These are phyloP conservation scores for Eupithecia abbreviata DNA, from an alignment of 2,888 invertebrate species.

Conservation along the genomic window DNA sequence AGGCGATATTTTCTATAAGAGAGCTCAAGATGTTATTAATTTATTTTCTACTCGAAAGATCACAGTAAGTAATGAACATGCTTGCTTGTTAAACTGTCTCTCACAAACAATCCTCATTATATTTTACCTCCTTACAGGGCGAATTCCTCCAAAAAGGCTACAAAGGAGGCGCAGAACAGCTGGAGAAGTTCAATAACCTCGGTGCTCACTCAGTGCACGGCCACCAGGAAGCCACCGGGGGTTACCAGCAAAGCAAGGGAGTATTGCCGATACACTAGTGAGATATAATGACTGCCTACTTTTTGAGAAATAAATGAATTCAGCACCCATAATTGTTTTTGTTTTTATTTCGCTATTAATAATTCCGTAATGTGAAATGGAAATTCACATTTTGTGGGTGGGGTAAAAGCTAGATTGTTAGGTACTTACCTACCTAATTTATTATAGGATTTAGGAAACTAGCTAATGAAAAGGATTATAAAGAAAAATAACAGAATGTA, in stretches of 20 bases:
- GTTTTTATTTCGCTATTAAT: neutral
- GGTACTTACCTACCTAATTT: neutral
- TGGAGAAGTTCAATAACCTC: constrained; percentile 84
- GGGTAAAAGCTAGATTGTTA: neutral
- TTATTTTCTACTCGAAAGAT: neutral
- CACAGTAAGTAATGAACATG: neutral
- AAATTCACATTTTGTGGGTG: neutral
- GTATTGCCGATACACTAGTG: constrained; percentile 79
- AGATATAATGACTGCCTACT: constrained; percentile 12
- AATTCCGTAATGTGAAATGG: neutral
- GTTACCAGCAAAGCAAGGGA: constrained; percentile 83
- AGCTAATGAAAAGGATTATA: neutral
- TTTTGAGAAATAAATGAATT: constrained; percentile 38
- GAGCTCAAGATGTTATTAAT: neutral
- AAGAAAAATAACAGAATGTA: neutral
- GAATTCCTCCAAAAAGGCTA: constrained; percentile 85
- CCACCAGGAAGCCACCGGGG: constrained; percentile 84
- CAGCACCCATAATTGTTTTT: neutral
- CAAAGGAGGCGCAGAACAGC: constrained; percentile 82
- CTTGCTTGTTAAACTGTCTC: neutral
- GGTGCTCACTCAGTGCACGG: constrained; percentile 85
- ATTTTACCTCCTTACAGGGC: constrained; percentile 60
- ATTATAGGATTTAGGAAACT: neutral
- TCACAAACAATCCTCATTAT: constrained; percentile 9
- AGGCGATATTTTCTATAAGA: neutral